These are phyloP conservation scores for Enteromius paludinosus DNA, from an alignment of 2,797 vertebrate species.

Conservation along the genomic window DNA sequence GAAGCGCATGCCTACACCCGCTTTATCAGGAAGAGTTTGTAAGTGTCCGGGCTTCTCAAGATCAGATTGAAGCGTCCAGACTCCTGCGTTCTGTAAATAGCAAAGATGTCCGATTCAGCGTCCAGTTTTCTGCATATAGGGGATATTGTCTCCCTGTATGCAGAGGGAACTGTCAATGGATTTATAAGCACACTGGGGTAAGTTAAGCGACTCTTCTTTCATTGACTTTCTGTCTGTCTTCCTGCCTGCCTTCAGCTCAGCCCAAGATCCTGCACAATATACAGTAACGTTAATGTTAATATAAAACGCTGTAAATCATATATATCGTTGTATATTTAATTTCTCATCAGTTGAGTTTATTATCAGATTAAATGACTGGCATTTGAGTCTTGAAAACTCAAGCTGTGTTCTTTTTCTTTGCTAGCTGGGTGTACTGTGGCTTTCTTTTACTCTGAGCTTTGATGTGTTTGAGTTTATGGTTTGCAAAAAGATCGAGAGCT, in stretches of 20 bases:
- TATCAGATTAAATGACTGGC: not conserved
- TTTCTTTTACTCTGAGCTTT: not conserved
- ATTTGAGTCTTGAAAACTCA: not conserved
- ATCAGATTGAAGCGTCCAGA: slow-evolving; percentile 8
- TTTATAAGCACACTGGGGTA: slow-evolving; percentile 98
- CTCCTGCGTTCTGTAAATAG: not conserved
- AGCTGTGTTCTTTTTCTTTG: not conserved
- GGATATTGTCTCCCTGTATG: slow-evolving; percentile 95
- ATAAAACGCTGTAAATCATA: not conserved
- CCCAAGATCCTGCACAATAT: not conserved
- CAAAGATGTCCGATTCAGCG: slow-evolving; percentile 89
- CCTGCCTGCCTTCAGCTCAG: slow-evolving; percentile 64
- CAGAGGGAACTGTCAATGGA: slow-evolving; percentile 93
- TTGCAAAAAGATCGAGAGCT: not conserved
- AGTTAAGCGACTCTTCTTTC: slow-evolving; percentile 77
- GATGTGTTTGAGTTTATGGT: slow-evolving; percentile 28
- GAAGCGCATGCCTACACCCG: slow-evolving; percentile 15
- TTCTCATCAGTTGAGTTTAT: not conserved
- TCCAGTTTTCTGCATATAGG: slow-evolving; percentile 97
- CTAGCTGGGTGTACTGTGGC: not conserved
- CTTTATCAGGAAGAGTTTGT: slow-evolving; percentile 58
- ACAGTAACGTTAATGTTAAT: not conserved
- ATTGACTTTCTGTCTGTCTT: slow-evolving; percentile 3
- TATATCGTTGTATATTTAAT: not conserved
- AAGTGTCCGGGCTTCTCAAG: slow-evolving; percentile 20